Base-by-base conservation (phyloP, 37 sponge, comb jelly and placozoan genomes). In the Haliclona indistincta region DNA sequence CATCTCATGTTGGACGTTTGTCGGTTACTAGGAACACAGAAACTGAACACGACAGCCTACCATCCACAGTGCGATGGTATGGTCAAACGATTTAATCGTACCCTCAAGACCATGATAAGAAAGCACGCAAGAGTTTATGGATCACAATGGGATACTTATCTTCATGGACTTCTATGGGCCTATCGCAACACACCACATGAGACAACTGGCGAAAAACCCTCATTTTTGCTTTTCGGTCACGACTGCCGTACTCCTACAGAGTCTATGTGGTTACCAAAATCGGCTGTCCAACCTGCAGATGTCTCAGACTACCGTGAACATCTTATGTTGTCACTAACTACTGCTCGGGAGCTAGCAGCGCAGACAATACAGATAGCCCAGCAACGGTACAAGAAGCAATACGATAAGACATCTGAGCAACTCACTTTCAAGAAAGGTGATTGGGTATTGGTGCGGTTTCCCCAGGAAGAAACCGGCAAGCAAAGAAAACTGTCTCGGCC, bases 101-200 rank as follows among this genome's bases (percentile, higher is more conserved):
- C 25, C 28, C 60, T 58, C 25, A 8, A n/a, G 7, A 26, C 60
- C 7, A 58, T 72, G 73, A 29, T 72, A 10, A 34, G 56, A 17
- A 72, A 72, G 58, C 19, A 51, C 13, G 3, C 40, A n/a, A 3
- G 6, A n/a, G 6, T 11, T 33, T 20, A 72, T 5, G 23, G 58
- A 11, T 8, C 3, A 26, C 34, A 54, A 54, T 54, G 56, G 56
- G 73, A 72, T 30, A 10, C 4, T 6, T 37, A 72, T 23, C 28
- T 72, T 36, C 58, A 35, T 10, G 30, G 17, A 30, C 11, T 72
- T 3, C 30, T 54, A 19, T 72, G 30, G 51, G 73, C 73, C 7
- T 72, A 72, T 54, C 63, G 75, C 20, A 39, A 62, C 13, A 54
- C 30, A 22, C 41, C 39, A 19, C 75, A 74, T 37, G 63, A 60